Evolutionary conservation across 2,888 invertebrate genomes (phyloP).

Genomic region (Plagiodera versicolora): DNA sequence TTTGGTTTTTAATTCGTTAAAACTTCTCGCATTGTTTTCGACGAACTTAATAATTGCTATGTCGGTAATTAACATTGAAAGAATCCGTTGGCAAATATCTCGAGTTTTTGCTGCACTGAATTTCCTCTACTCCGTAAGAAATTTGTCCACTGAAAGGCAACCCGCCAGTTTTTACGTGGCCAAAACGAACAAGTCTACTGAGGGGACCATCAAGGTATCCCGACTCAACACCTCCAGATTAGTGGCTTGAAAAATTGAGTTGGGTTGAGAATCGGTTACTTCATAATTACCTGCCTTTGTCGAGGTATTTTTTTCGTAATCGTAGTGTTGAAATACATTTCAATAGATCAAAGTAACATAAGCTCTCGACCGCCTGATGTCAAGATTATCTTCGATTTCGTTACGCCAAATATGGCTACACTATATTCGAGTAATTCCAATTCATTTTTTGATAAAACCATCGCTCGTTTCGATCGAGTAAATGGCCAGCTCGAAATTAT

Average conservation of each 20-base stretch:
- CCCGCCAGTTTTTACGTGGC: too few relatives aligned
- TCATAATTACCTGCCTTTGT: neutral
- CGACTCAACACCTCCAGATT: too few relatives aligned
- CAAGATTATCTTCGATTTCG: neutral
- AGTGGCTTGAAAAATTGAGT: too few relatives aligned
- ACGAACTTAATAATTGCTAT: neutral
- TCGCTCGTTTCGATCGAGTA: neutral
- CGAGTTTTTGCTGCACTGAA: neutral
- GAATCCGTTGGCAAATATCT: neutral
- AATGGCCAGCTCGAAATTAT: neutral
- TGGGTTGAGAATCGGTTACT: neutral
- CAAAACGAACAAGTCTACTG: too few relatives aligned
- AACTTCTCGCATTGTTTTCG: neutral
- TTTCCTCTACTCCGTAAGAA: neutral
- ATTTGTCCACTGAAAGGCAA: too few relatives aligned
- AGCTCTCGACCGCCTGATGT: neutral
- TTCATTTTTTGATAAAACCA: neutral
- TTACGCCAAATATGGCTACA: neutral
- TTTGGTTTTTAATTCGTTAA: neutral
- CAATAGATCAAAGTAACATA: neutral
- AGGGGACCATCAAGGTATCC: too few relatives aligned
- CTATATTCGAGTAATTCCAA: neutral
- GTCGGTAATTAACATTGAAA: neutral
- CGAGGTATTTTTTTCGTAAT: neutral
- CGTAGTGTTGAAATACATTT: neutral